A percentile compares a stretch with the other conserved stretches of the same genome.
Evolutionary conservation across 2,113 vertebrate genomes (phyloP).

Genomic region (Larimichthys polyactis): DNA sequence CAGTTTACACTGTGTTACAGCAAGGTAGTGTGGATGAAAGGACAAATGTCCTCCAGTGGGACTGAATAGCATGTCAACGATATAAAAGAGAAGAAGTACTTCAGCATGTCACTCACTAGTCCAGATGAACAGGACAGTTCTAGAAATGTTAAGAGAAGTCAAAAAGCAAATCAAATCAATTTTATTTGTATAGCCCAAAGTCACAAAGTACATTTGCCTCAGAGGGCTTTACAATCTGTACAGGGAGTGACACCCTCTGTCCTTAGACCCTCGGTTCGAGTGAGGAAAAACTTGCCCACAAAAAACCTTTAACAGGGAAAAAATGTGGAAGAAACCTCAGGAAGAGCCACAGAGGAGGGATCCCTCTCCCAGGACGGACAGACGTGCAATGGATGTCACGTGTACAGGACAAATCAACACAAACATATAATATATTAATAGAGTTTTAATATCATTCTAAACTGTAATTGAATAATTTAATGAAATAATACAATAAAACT

Average conservation of each 20-base stretch:
- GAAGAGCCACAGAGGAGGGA: too few relatives aligned
- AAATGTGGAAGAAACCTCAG: too few relatives aligned
- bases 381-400: too few relatives aligned
- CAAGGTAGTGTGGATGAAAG: slow-evolving; percentile 25
- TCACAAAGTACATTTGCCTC: too few relatives aligned
- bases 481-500: neutral
- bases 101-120: neutral
- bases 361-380: too few relatives aligned
- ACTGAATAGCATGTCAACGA: slow-evolving; percentile 2
- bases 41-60: slow-evolving; percentile 8
- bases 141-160: neutral
- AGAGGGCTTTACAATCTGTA: too few relatives aligned
- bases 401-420: too few relatives aligned
- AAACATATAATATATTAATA: neutral
- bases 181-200: too few relatives aligned
- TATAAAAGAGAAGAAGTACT: slow-evolving; percentile 4
- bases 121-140: neutral
- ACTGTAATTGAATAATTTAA: neutral
- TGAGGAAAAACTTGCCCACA: too few relatives aligned
- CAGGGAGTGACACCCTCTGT: too few relatives aligned
- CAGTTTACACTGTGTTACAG: slow-evolving; percentile 32
- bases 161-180: neutral
- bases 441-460: neutral
- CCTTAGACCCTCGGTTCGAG: too few relatives aligned
- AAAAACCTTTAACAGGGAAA: too few relatives aligned